phyloP scores from a whole-genome alignment of 2,113 vertebrate species.

The Caranx ignobilis region DNA sequence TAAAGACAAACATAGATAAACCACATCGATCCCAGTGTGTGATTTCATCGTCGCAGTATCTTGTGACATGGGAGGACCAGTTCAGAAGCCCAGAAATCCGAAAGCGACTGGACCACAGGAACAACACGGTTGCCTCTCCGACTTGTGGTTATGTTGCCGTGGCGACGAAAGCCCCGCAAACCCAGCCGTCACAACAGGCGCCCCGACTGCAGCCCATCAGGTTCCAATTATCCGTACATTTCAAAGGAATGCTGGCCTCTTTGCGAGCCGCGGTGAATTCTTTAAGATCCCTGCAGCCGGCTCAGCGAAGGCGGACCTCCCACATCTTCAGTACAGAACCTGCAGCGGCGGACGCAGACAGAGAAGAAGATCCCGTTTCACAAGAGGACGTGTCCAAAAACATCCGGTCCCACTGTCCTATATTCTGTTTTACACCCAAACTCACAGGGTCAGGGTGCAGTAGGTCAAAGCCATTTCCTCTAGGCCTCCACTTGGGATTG shows the following conservation, averaged over 20 bases:
- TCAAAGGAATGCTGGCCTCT: constrained; percentile 82
- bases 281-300: constrained; percentile 66
- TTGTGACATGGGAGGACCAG: constrained; percentile 7
- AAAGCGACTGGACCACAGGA: constrained; percentile 32
- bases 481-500: constrained; percentile 63
- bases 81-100: constrained; percentile 39
- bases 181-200: constrained; percentile 80
- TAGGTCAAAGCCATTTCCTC: constrained; percentile 76
- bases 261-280: constrained; percentile 68
- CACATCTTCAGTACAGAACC: constrained; percentile 70
- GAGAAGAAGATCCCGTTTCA: constrained; percentile 61
- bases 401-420: constrained; percentile 75
- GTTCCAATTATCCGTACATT: constrained; percentile 84
- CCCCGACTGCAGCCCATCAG: constrained; percentile 77
- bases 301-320: constrained; percentile 75
- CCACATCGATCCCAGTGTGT: background rate
- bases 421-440: constrained; percentile 66
- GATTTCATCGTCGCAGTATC: constrained; percentile 12
- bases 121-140: constrained; percentile 49
- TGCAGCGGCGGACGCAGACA: constrained; percentile 36
- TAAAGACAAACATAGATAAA: background rate
- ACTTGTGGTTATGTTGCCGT: constrained; percentile 69
- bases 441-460: constrained; percentile 59
- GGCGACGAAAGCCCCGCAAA: constrained; percentile 58
- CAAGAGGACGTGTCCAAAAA: constrained; percentile 63